Base-by-base conservation (phyloP, 2,888 invertebrate genomes). In the Ochropleura plecta region DNA sequence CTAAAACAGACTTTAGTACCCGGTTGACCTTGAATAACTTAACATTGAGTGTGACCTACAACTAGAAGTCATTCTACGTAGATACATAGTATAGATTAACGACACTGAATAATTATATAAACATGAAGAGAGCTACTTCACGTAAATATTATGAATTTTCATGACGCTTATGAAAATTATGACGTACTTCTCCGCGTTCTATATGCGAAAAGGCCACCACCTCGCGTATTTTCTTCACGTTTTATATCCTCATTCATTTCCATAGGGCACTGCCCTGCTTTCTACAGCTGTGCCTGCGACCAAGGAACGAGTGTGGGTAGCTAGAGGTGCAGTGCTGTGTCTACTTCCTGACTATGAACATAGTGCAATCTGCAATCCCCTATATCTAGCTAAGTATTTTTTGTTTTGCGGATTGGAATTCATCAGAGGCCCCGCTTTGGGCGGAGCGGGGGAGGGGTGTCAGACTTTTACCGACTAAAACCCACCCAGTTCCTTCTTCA, bases 11-110 rank as follows among this genome's bases (percentile, higher is more conserved):
- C 57, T 44, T 78, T 67, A 66, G 55, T 48, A 40, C 16, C n/a
- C 30, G 5, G 51, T 48, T 67, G 8, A 57, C 62, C 71, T 70
- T 70, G 57, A 57, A 66, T 55, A 44, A 55, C 4, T 66, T 48
- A 59, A 68, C 69, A 63, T 62, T 78, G 57, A 63, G 12, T 40
- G 10, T 66, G 83, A 83, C 79, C 79, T 82, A 66, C 42, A 81
- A 59, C 40, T 55, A 55, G 57, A 49, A 78, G 83, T 70, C 70
- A 68, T 59, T n/a, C 53, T 49, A 77, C 65, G 7, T 75, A 60
- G 9, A n/a, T 53, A 72, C 44, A 30, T 20, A 44, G 1, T 20
- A 18, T 46, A 57, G 49, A 76, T 57, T 57, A 72, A 44, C 59
- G 30, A 48, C 42, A 44, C 12, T 72, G 6, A n/a, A 46, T 14